Evolutionary conservation across 2,888 invertebrate species (phyloP), one percentile per base, ranked within the genome.

Genomic region (Cephus nigrinus): DNA sequence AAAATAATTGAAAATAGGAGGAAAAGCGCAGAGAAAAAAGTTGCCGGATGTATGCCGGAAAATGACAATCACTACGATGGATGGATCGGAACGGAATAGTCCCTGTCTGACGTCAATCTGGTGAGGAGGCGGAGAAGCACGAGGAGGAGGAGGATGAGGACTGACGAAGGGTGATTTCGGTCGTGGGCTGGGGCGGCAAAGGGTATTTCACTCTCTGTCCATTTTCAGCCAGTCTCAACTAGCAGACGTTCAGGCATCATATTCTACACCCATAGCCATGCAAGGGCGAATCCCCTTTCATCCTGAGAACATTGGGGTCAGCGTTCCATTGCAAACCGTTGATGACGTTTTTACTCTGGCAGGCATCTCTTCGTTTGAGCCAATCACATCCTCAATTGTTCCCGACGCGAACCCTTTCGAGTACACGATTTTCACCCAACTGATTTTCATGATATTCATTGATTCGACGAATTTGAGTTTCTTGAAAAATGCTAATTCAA

Each of bases 21-120:
- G 80, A 85, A 84, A 82, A 82, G 80, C 82, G 82, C 81, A 80
- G 86, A 86, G 86, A 89, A 88, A 89, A 86, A 86, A 83, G 82
- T 78, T 81, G 79, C 88, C 91, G 91, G 91, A 91, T 87, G 87
- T 83, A 79, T 71, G 88, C 91, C 91, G 91, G 91, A 90, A 91
- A 91, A 90, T 91, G 91, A 91, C 91, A 91, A 91, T 91, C 91
- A 91, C 86, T 82, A 82, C 82, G 83, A 84, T 80, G 84, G 82
- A 86, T 88, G 85, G 86, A 75, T 55, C 55, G 55, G 81, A 86
- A 82, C 83, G 83, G 82, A 80, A 85, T 82, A 82, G 84, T 87
- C 85, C 87, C 87, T 89, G 89, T 90, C 90, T 89, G 88, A 89
- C 85, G 88, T 89, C 88, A 84, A 85, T 85, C 84, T 84, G 81